phyloP scores from a whole-genome alignment of 2,888 invertebrate genomes.

The Noctua fimbriata region DNA sequence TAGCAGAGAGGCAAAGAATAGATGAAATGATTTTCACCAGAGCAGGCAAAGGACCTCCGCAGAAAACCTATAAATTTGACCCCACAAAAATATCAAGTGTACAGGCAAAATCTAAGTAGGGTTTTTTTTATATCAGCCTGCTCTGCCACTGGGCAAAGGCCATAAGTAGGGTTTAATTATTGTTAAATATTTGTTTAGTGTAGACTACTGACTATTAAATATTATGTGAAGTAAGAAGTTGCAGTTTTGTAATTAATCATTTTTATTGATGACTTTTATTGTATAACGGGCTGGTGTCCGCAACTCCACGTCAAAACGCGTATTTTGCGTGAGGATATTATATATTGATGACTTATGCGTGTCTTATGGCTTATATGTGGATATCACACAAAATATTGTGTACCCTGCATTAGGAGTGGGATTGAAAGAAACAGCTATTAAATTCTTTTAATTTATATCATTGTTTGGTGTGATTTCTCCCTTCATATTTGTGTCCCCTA shows the following conservation, averaged over 20 bases:
- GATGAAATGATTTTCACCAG: constrained; percentile 95
- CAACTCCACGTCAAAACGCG: too few species aligned
- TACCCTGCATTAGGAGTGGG: neutral
- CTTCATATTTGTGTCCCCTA: neutral
- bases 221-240: constrained; percentile 63
- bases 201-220: constrained; percentile 74
- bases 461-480: constrained; percentile 6
- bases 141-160: too few species aligned
- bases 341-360: constrained; percentile 4
- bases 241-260: constrained; percentile 29
- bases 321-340: too few species aligned
- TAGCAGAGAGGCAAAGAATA: constrained; percentile 93
- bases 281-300: too few species aligned
- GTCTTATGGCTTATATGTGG: neutral
- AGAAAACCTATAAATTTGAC: constrained; percentile 96
- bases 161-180: constrained; percentile 78
- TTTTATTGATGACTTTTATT: constrained; percentile 8
- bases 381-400: constrained; percentile 11
- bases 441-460: constrained; percentile 11
- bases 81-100: constrained; percentile 92
- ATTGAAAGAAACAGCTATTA: constrained; percentile 22
- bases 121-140: constrained; percentile 30
- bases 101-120: constrained; percentile 90
- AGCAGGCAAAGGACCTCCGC: constrained; percentile 96
- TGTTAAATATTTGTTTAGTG: constrained; percentile 69